Evolutionary conservation across 1,140 invertebrate genomes (phyloP).

Genomic region (Mylabris phalerata): DNA sequence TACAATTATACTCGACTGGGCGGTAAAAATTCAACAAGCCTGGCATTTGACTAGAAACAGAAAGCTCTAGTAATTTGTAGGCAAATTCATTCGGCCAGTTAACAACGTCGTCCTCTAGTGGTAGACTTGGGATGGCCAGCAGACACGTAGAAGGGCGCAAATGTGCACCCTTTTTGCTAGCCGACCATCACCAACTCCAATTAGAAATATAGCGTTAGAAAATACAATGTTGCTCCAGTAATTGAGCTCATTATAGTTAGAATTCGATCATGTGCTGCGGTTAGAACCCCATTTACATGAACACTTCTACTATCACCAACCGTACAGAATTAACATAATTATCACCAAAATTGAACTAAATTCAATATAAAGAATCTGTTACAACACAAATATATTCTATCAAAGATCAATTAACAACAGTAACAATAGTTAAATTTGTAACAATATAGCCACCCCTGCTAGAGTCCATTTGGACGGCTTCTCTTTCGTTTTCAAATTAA

Average conservation of each 20-base stretch:
- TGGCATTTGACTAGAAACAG: neutral
- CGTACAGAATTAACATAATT: too few species aligned
- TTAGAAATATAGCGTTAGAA: slow-evolving; percentile 7
- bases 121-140: neutral
- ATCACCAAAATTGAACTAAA: too few species aligned
- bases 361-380: too few species aligned
- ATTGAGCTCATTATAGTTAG: slow-evolving; percentile 9
- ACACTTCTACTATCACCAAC: too few species aligned
- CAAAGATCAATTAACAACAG: too few species aligned
- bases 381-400: too few species aligned
- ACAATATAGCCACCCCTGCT: slow-evolving; percentile 82
- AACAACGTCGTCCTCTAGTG: slow-evolving; percentile 7
- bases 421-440: slow-evolving; percentile 54
- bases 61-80: slow-evolving; percentile 13
- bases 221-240: slow-evolving; percentile 9
- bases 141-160: too few species aligned
- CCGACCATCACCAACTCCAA: neutral
- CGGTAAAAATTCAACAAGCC: too few species aligned
- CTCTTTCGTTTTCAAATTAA: slow-evolving; percentile 86
- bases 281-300: too few species aligned
- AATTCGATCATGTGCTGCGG: slow-evolving; percentile 3
- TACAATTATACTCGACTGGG: too few species aligned
- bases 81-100: slow-evolving; percentile 11
- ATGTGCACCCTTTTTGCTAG: too few species aligned
- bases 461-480: slow-evolving; percentile 86